Percentiles rank a stretch among this genome's conserved stretches.
These are phyloP conservation scores for Matsumyia berberina DNA, from an alignment of 2,888 invertebrate genomes.

Conservation along the genomic window DNA sequence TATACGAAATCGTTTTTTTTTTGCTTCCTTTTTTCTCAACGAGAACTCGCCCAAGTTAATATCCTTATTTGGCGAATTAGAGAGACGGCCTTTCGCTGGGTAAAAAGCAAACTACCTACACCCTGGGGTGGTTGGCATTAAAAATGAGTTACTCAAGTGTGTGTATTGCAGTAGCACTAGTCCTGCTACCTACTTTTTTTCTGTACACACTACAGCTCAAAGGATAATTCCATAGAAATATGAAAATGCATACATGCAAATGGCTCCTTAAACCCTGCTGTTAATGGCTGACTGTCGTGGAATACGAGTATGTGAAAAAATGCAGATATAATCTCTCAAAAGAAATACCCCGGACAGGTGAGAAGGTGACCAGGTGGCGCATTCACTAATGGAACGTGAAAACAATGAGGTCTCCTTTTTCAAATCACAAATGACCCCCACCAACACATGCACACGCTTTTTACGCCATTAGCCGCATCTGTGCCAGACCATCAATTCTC, in stretches of 20 bases:
- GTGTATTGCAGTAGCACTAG: conserved; percentile 3
- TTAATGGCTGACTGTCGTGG: conserved; percentile 49
- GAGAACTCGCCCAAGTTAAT: conserved; percentile 10
- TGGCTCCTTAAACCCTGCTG: conserved; percentile 49
- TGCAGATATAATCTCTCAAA: conserved; percentile 69
- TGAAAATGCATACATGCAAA: conserved; percentile 61
- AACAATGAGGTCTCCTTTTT: conserved; percentile 29
- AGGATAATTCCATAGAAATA: conserved; percentile 39
- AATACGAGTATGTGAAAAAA: conserved; percentile 58
- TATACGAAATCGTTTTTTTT: conserved; percentile 14
- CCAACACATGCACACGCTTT: conserved; percentile 4
- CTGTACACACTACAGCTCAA: conserved; percentile 11
- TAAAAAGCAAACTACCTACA: conserved; percentile 14
- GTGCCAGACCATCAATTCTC: conserved; percentile 35
- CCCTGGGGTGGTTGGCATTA: conserved; percentile 24
- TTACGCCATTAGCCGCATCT: conserved; percentile 30
- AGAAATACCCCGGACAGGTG: conserved; percentile 27
- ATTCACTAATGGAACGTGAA: conserved; percentile 32
- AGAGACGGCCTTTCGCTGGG: neutral
- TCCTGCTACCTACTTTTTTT: neutral
- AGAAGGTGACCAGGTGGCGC: neutral
- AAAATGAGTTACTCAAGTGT: conserved; percentile 44
- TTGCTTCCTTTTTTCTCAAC: neutral
- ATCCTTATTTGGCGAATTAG: conserved; percentile 16
- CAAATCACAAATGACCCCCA: conserved; percentile 15